Evolutionary conservation across 2,113 vertebrate genomes (phyloP), one percentile per base, ranked within the genome.

Genomic region (Leuciscus idus): DNA sequence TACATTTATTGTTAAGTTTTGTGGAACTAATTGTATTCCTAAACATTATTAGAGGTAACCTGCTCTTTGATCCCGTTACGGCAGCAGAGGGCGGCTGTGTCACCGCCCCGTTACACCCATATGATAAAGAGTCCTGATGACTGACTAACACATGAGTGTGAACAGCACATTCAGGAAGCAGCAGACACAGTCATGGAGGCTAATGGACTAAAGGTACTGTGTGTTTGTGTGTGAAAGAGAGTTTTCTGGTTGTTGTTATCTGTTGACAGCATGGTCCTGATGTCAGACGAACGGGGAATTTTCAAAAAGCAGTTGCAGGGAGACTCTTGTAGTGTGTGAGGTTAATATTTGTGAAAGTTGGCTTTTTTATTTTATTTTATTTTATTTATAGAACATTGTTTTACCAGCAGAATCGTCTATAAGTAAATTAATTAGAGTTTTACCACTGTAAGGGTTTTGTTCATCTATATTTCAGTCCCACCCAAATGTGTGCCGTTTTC

Each of bases 61-160:
- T 81, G 59, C 8, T 64, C 79, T 81, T 81, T 81, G 79, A 81
- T 43, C 79, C 57, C 6, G 15, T 80, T 80, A 80, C 23, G 43
- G 12, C 7, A 13, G n/a, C n/a, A 46, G 28, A 78, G 23, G 39
- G 72, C 23, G 33, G 80, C 26, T 12, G 7, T 39, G 48, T 52
- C 55, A 64, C 57, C 73, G 52, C 80, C 85, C 48, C 4, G 1
- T 75, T 84, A 86, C 86, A 86, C 85, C 12, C 73, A 62, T 62
- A 11, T 72, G 79, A 88, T 88, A 80, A 88, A 84, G 55, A n/a
- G 46, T 57, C 57, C 64, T 48, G 46, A 84, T 64, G 39, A 59
- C 66, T 84, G 81, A 77, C 48, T 64, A 48, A 64, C 57, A 57
- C 36, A 81, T 17, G 21, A 48, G 52, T 66, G 68, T 59, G 33